phyloP scores from a whole-genome alignment of 2,113 vertebrate genomes.

The Sander vitreus region DNA sequence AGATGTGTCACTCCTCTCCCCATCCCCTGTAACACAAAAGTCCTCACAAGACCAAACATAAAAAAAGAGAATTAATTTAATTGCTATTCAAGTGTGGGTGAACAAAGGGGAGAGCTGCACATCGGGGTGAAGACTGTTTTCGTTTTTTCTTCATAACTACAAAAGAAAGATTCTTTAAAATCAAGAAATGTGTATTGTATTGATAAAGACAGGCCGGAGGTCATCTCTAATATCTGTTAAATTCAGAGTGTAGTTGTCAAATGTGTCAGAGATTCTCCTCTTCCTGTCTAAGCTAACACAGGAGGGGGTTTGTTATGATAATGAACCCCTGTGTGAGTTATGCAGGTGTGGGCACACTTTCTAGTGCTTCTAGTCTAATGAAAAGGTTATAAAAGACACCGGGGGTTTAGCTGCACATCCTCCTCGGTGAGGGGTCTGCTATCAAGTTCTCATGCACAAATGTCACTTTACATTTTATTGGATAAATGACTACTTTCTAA shows the following conservation, averaged over 20 bases:
- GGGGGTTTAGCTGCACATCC: not conserved
- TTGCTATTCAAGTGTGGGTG: conserved; percentile 74
- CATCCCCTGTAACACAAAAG: conserved; percentile 73
- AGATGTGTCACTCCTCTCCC: conserved; percentile 91
- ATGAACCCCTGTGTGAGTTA: conserved; percentile 60
- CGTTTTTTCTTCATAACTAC: conserved; percentile 56
- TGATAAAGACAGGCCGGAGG: conserved; percentile 85
- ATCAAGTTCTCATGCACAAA: conserved; percentile 16
- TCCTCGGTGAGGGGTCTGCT: not conserved
- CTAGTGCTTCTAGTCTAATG: conserved; percentile 44
- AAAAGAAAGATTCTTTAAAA: conserved; percentile 63
- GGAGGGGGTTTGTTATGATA: conserved; percentile 69
- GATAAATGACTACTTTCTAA: not conserved
- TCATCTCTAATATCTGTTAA: conserved; percentile 89
- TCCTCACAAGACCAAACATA: conserved; percentile 57
- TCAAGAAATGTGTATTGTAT: conserved; percentile 70
- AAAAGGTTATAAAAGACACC: conserved; percentile 52
- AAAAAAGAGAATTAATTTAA: conserved; percentile 68
- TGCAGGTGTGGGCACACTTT: conserved; percentile 39
- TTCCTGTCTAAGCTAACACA: conserved; percentile 60
- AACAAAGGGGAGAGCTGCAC: conserved; percentile 44
- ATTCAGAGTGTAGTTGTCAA: conserved; percentile 71
- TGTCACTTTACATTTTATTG: conserved; percentile 24
- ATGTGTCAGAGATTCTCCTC: conserved; percentile 64
- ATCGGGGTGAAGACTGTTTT: conserved; percentile 54